Base-by-base conservation (phyloP, 1,140 invertebrate genomes). In the Phthorimaea operculella region DNA sequence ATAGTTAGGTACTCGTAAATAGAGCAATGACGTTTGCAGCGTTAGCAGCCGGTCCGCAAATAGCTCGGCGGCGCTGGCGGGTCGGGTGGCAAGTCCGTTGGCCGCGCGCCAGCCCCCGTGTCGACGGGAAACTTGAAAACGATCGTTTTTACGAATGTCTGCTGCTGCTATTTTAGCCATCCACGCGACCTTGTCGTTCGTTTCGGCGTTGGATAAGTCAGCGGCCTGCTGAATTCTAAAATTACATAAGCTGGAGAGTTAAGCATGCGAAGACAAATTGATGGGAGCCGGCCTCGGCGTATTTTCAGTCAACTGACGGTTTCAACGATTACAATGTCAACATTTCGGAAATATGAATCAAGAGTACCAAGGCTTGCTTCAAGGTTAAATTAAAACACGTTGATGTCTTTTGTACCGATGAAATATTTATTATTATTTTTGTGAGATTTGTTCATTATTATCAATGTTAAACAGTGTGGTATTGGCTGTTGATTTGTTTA, bases 111-210 rank as follows among this genome's bases (percentile, higher is more conserved):
- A 84, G 72, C 55, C 60, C 68, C 65, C 59, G 61, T 68, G 63
- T 63, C 63, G 67, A 65, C 62, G 63, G 63, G 67, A 75, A 76
- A 74, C 73, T 83, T 66, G 67, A 79, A 81, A 83, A 78, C 64
- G 70, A 52, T 52, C 70, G 70, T 78, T 85, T 85, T 78, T 80
- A 85, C 79, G 60, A 77, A 83, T 82, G 74, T 76, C 73, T 73
- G 68, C 78, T 79, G 66, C 54, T 55, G 73, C 69, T 85, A 85
- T 85, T 85, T 85, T 78, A 57, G 69, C 72, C 57, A 72, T 74
- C 60, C 61, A 62, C 51, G 48, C 72, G 82, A 85, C 82, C 79
- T 85, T 85, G 79, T 65, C 67, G 64, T 58, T 50, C 67, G 57
- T 68, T 71, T 63, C 70, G 48, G 60, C 55, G 65, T 53, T 55